phyloP scores from a whole-genome alignment of 2,888 invertebrate species.

The Nephrotoma guestfalica region DNA sequence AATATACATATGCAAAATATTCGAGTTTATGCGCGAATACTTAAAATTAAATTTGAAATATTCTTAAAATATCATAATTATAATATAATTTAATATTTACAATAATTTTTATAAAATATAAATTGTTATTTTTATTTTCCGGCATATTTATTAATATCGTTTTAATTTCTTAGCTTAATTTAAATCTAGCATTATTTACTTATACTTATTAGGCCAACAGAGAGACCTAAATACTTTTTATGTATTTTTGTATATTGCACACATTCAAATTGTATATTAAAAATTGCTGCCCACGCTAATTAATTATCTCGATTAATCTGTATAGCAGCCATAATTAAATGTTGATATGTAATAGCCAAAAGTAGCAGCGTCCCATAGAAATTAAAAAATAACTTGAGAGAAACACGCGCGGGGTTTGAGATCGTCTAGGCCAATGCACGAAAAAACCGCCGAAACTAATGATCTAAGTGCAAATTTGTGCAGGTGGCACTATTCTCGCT shows the following conservation, averaged over 20 bases:
- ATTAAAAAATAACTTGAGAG: not conserved
- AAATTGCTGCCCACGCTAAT: no score
- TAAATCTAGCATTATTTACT: not conserved
- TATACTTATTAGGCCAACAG: not conserved
- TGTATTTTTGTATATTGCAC: not conserved
- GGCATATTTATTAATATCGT: not conserved
- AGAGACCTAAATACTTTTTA: not conserved
- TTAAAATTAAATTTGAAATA: no score
- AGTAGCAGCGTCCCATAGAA: not conserved
- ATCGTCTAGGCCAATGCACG: no score
- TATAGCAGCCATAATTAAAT: not conserved
- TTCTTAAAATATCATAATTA: not conserved
- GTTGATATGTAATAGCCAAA: not conserved
- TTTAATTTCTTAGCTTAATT: not conserved
- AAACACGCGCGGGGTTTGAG: no score
- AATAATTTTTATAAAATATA: not conserved
- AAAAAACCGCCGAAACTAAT: no score
- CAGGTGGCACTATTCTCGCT: no score
- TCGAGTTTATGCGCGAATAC: no score
- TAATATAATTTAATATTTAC: not conserved
- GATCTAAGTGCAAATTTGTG: no score
- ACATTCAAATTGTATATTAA: no score
- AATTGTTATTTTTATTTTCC: not conserved
- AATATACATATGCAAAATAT: no score
- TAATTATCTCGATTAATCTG: no score